phyloP scores from a whole-genome alignment of 1,140 invertebrate species.

The Ceratina japonica region DNA sequence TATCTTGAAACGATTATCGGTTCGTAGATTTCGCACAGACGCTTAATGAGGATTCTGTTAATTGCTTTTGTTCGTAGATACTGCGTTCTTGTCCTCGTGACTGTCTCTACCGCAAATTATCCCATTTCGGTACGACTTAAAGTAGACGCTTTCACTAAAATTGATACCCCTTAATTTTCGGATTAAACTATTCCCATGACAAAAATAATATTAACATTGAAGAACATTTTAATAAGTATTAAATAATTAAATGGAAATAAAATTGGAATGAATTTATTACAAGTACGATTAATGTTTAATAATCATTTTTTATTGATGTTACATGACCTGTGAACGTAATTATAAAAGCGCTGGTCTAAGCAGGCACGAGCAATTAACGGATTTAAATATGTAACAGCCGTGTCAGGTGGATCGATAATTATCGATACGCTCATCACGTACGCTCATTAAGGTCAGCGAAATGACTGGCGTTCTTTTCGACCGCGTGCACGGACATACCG shows the following conservation, averaged over 20 bases:
- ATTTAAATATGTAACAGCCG: not conserved
- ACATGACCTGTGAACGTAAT: too few relatives aligned
- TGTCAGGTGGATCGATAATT: not conserved
- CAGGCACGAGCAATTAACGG: not conserved
- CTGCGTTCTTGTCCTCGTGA: too few relatives aligned
- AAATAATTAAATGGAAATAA: too few relatives aligned
- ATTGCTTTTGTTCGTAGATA: constrained; percentile 57
- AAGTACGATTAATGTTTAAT: not conserved
- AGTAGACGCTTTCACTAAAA: not conserved
- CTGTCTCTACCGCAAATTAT: not conserved
- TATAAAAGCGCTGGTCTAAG: not conserved
- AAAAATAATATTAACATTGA: too few relatives aligned
- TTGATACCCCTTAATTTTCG: not conserved
- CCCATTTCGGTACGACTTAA: too few relatives aligned
- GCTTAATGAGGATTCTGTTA: constrained; percentile 65
- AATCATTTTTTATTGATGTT: not conserved
- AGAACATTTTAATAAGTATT: too few relatives aligned
- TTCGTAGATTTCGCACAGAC: constrained; percentile 54
- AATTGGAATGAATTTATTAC: too few relatives aligned
- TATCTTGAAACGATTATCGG: constrained; percentile 52
- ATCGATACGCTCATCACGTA: constrained; percentile 25
- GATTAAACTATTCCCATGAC: not conserved
- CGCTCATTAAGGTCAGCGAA: constrained; percentile 23
- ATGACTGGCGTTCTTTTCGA: constrained; percentile 21
- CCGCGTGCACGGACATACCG: not conserved